A percentile compares a stretch with the other conserved stretches of the same genome.
Evolutionary conservation across 2,888 invertebrate species (phyloP).

Genomic region (Catocala nupta): DNA sequence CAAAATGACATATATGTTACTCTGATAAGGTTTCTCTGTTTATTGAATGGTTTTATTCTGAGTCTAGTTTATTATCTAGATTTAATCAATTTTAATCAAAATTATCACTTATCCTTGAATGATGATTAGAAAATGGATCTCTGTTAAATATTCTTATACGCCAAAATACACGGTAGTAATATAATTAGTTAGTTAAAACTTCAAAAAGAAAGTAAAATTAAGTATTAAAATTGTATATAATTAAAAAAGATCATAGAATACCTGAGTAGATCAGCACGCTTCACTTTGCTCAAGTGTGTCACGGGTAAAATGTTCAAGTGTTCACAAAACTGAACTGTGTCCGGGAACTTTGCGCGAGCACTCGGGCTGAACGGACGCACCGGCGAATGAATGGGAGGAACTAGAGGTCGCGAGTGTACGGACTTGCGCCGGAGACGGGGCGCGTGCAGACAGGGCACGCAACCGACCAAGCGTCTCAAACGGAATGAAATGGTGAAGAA

Average conservation of each 20-base stretch:
- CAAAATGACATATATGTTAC: too few species aligned
- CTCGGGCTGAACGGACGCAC: slow-evolving; percentile 70
- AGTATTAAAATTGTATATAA: not conserved
- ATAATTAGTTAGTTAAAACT: too few species aligned
- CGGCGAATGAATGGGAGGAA: slow-evolving; percentile 56
- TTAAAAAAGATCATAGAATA: slow-evolving; percentile 40
- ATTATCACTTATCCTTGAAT: too few species aligned
- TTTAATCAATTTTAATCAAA: too few species aligned
- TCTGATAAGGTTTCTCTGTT: too few species aligned
- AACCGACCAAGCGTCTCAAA: slow-evolving; percentile 79
- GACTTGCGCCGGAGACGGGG: slow-evolving; percentile 59
- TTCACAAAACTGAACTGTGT: slow-evolving; percentile 80
- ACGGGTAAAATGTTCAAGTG: slow-evolving; percentile 73
- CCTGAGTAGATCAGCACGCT: slow-evolving; percentile 62
- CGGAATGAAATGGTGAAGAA: slow-evolving; percentile 87
- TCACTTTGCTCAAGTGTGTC: slow-evolving; percentile 68
- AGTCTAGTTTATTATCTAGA: too few species aligned
- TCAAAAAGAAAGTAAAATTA: too few species aligned
- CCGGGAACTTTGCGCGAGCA: slow-evolving; percentile 73
- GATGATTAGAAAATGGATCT: too few species aligned
- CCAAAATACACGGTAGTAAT: too few species aligned
- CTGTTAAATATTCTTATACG: too few species aligned
- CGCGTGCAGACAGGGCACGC: slow-evolving; percentile 70
- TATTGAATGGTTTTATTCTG: too few species aligned
- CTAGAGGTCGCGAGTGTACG: slow-evolving; percentile 63